These are phyloP conservation scores for Quiscalus mexicanus DNA, from an alignment of 2,113 vertebrate genomes.

Conservation along the genomic window DNA sequence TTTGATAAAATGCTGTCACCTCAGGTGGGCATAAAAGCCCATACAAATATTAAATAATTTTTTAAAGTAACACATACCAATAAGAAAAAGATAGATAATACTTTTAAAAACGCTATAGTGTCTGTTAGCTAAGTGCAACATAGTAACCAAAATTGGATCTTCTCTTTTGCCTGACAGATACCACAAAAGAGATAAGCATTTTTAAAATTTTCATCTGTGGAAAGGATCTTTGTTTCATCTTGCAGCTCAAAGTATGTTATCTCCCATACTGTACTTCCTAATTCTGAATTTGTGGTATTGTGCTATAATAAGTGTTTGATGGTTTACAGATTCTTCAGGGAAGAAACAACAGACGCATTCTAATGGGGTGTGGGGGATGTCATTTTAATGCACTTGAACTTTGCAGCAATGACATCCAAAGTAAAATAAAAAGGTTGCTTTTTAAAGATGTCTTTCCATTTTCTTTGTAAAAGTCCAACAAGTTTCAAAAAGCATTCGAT, in stretches of 20 bases:
- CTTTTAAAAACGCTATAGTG: not conserved
- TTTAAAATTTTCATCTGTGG: not conserved
- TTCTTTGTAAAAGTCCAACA: not conserved
- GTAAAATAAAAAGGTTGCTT: not conserved
- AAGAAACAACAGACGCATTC: not conserved
- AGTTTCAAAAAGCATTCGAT: not conserved
- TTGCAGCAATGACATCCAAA: not conserved
- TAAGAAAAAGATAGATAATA: not conserved
- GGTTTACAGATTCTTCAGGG: not conserved
- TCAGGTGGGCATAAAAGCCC: not conserved
- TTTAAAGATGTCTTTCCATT: not conserved
- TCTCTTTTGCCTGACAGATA: not conserved
- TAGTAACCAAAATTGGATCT: conserved; percentile 19
- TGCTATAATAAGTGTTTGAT: not conserved
- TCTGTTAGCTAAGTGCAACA: not conserved
- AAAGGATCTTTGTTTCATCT: conserved; percentile 1
- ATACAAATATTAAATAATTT: not conserved
- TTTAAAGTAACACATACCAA: not conserved
- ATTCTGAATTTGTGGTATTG: not conserved
- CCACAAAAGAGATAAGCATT: not conserved
- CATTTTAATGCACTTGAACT: not conserved
- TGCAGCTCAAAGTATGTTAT: not conserved
- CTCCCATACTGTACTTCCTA: not conserved
- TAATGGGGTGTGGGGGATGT: not conserved
- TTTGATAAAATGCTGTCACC: not conserved